Evolutionary conservation across 2,888 invertebrate species (phyloP).

Genomic region (Drosophila mimetica): DNA sequence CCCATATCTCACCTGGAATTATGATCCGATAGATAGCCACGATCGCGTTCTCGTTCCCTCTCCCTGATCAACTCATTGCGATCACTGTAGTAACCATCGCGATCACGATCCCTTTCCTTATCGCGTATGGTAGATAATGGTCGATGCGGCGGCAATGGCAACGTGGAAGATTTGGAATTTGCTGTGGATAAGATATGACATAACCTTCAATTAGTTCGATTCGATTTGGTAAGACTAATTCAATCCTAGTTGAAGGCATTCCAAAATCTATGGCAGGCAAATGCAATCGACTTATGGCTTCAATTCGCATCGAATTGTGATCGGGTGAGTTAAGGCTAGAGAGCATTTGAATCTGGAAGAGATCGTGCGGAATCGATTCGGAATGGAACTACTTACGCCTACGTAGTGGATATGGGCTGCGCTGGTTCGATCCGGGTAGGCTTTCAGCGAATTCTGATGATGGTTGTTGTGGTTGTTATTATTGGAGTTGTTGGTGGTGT

Average conservation of each 20-base stretch:
- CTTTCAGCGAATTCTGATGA: constrained; percentile 93
- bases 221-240: neutral
- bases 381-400: constrained; percentile 89
- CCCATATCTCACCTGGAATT: constrained; percentile 87
- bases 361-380: constrained; percentile 53
- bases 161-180: constrained; percentile 92
- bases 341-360: constrained; percentile 27
- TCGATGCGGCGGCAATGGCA: constrained; percentile 91
- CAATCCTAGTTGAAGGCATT: constrained; percentile 24
- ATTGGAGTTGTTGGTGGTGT: constrained; percentile 27
- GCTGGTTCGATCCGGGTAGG: constrained; percentile 92
- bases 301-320: constrained; percentile 14
- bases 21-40: constrained; percentile 91
- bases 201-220: neutral
- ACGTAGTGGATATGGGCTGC: constrained; percentile 93
- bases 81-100: constrained; percentile 95
- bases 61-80: constrained; percentile 92
- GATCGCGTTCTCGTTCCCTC: constrained; percentile 90
- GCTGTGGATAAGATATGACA: constrained; percentile 81
- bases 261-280: constrained; percentile 41
- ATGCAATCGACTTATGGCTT: constrained; percentile 11
- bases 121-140: constrained; percentile 85
- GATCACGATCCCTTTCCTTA: constrained; percentile 87
- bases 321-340: constrained; percentile 14
- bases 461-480: constrained; percentile 51